Evolutionary conservation across 2,113 vertebrate genomes (phyloP), one percentile per base, ranked within the genome.

Genomic region (Gnathonemus longibarbis): DNA sequence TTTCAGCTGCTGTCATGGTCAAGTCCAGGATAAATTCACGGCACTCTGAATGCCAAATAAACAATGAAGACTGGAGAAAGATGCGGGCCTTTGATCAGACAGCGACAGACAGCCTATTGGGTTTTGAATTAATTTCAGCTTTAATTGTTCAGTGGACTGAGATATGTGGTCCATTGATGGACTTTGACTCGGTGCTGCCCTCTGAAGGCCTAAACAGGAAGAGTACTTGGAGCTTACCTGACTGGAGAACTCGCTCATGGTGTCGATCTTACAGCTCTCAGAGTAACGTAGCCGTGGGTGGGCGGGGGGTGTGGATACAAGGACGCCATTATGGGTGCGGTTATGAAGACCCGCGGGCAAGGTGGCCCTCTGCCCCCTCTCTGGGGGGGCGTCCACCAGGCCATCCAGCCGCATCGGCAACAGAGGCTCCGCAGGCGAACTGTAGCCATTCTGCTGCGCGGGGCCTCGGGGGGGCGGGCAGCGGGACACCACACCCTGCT

Each of bases 401-500:
- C 3, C 90, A 94, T 93, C 0, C 13, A 58, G 89, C 92, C 94
- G 95, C 0, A 89, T 90, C 6, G 92, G 94, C 88, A 94, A 91
- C 94, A 70, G 74, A 42, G 92, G 89, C 19, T 96, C 95, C 89
- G 93, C 92, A 0, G 93, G 94, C 7, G 91, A 89, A 85, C 92
- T 94, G 39, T 95, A 94, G 77, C 95, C 96, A 0, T 96, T 95
- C 49, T 95, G 95, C 0, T 95, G 94, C n/a, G 95, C 94, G 0
- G 62, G 89, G 7, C 9, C 62, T 15, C 94, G 94, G 8, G 88
- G 93, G 35, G 93, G 58, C 0, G 96, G 92, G 0, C 96, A 94
- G 90, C 95, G 96, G 49, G 96, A 95, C 91, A 96, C 96, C 92
- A 97, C 97, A 5, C 96, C 96, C 24, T 97, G 97, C 90, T 97